These are phyloP conservation scores for Hirtodrosophila duncani DNA, from an alignment of 2,888 invertebrate species.

Conservation along the genomic window DNA sequence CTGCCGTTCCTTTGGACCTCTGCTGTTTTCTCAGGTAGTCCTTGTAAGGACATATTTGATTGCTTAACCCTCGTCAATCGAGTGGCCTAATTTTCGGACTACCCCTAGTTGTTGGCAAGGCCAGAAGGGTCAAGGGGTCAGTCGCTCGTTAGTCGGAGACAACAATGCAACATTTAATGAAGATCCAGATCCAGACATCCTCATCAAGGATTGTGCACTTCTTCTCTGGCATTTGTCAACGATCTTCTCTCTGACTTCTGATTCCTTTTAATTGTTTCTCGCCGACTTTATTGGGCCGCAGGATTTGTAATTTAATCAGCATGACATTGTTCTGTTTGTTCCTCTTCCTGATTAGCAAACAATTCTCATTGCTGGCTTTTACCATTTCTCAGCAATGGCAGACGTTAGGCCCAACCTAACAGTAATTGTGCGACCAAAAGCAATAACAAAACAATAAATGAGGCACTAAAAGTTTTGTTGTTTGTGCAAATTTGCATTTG, in stretches of 20 bases:
- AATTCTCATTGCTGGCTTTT: slow-evolving; percentile 44
- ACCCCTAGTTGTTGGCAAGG: too few relatives aligned
- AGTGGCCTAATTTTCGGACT: slow-evolving; percentile 57
- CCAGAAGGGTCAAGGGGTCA: slow-evolving; percentile 68
- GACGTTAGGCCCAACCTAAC: slow-evolving; percentile 10
- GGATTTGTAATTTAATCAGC: slow-evolving; percentile 63
- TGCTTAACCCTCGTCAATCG: slow-evolving; percentile 42
- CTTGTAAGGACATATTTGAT: background rate
- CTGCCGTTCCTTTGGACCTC: slow-evolving; percentile 26
- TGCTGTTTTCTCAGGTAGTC: slow-evolving; percentile 23
- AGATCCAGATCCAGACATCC: background rate
- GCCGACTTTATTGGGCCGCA: slow-evolving; percentile 21
- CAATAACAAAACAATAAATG: slow-evolving; percentile 12
- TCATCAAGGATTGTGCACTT: background rate
- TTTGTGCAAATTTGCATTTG: slow-evolving; percentile 5
- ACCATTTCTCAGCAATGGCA: too few relatives aligned
- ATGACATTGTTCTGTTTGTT: slow-evolving; percentile 37
- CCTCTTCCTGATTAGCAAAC: slow-evolving; percentile 8
- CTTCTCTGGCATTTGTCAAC: slow-evolving; percentile 58
- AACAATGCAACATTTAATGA: slow-evolving; percentile 57
- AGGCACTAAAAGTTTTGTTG: slow-evolving; percentile 13
- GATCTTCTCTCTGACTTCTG: slow-evolving; percentile 7
- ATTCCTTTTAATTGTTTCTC: too few relatives aligned
- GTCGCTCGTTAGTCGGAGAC: slow-evolving; percentile 16
- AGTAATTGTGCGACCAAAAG: slow-evolving; percentile 26